phyloP scores from a whole-genome alignment of 1,140 invertebrate species.

The Zophobas atratus region DNA sequence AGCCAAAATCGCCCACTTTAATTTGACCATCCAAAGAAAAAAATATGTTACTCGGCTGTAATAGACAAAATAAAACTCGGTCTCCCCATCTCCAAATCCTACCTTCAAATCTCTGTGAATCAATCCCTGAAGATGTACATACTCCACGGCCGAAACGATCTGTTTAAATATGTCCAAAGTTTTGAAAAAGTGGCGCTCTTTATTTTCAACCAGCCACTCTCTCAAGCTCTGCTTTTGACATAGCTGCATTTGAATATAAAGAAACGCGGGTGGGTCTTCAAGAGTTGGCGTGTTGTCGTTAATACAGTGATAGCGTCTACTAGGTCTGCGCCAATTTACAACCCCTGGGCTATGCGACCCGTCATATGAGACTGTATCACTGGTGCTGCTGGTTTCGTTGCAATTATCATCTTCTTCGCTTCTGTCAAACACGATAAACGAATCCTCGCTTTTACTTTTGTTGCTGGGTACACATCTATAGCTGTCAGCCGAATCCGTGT shows the following conservation, averaged over 20 bases:
- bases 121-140: conserved; percentile 91
- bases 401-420: conserved; percentile 43
- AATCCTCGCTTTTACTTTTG: conserved; percentile 66
- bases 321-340: conserved; percentile 59
- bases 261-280: conserved; percentile 75
- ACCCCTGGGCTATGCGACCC: background rate
- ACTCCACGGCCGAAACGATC: conserved; percentile 94
- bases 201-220: conserved; percentile 86
- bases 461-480: background rate
- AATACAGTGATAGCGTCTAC: conserved; percentile 55
- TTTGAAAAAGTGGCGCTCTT: conserved; percentile 68
- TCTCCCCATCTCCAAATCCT: conserved; percentile 47
- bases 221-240: conserved; percentile 91
- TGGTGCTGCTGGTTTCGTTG: conserved; percentile 22
- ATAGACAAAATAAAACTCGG: conserved; percentile 52
- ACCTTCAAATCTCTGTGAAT: conserved; percentile 97
- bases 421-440: conserved; percentile 75
- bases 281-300: conserved; percentile 49
- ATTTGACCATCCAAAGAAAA: conserved; percentile 91
- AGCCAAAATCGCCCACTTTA: conserved; percentile 97
- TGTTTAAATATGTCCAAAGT: conserved; percentile 90
- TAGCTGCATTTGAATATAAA: conserved; percentile 98
- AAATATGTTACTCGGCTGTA: conserved; percentile 95
- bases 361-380: conserved; percentile 25
- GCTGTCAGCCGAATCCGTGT: conserved; percentile 31